phyloP scores from a whole-genome alignment of 2,113 vertebrate species.

The Tinamus guttatus region DNA sequence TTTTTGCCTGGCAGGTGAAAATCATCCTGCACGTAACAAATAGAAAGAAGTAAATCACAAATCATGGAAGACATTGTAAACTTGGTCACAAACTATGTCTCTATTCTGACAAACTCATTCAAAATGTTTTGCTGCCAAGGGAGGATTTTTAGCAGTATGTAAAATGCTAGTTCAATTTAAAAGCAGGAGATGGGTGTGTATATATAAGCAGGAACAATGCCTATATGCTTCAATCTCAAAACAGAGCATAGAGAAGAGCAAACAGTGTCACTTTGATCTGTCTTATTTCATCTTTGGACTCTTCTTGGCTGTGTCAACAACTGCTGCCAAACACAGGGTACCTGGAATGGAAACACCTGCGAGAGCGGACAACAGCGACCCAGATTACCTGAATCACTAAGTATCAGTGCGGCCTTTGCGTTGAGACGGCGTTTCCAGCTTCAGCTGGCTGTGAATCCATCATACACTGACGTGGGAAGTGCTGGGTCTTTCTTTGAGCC shows the following conservation, averaged over 20 bases:
- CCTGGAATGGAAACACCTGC: not conserved
- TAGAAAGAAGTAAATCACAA: not conserved
- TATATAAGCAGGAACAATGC: not conserved
- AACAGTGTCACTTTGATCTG: not conserved
- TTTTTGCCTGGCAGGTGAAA: not conserved
- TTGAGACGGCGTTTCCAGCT: not conserved
- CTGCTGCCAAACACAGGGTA: not conserved
- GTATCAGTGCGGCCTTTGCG: fast-evolving
- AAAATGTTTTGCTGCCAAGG: not conserved
- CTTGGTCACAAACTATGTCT: not conserved
- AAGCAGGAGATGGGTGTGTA: not conserved
- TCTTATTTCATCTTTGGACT: not conserved
- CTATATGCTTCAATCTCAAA: not conserved
- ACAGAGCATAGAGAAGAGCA: not conserved
- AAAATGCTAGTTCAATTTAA: not conserved
- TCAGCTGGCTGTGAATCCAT: not conserved
- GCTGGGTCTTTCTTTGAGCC: not conserved
- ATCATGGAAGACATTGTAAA: not conserved
- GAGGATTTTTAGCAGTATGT: not conserved
- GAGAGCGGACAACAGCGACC: not conserved
- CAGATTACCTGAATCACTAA: not conserved
- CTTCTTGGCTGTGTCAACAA: not conserved
- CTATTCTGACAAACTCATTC: not conserved
- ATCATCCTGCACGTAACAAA: not conserved
- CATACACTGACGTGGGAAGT: fast-evolving